Conservation (phyloP, 1,140 invertebrate genomes). For the Ceratosolen fusciceps region DNA sequence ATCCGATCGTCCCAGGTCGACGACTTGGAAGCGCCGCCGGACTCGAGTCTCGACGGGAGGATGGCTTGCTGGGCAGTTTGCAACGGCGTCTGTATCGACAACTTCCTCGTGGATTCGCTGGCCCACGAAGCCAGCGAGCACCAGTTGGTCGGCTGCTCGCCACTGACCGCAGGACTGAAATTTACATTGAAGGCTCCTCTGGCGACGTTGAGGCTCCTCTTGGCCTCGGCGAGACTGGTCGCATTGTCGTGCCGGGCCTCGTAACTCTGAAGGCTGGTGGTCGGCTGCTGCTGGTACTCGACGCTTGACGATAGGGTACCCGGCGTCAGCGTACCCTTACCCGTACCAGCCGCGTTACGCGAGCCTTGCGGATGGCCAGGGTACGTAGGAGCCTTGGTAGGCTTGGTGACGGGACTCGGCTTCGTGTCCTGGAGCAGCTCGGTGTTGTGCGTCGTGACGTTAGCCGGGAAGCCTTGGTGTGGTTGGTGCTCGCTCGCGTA, state of each 20-base stretch:
- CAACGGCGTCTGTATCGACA: constrained; percentile 43
- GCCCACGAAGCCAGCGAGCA: constrained; percentile 41
- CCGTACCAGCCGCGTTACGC: background rate
- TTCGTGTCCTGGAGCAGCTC: too few relatives aligned
- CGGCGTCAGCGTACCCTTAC: too few relatives aligned
- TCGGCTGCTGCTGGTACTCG: constrained; percentile 47
- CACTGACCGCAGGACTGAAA: constrained; percentile 16
- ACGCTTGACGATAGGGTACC: constrained; percentile 50
- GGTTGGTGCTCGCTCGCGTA: constrained; percentile 40
- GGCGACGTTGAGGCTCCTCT: constrained; percentile 32
- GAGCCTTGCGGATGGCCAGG: too few relatives aligned
- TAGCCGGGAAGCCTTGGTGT: constrained; percentile 51
- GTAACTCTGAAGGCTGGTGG: constrained; percentile 28
- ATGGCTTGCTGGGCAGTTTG: constrained; percentile 45
- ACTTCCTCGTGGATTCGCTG: constrained; percentile 14
- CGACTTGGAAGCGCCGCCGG: constrained; percentile 45
- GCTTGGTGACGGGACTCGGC: too few relatives aligned
- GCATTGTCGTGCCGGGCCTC: constrained; percentile 16
- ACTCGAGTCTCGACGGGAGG: constrained; percentile 54
- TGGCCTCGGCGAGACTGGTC: background rate
- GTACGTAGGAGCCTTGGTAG: too few relatives aligned
- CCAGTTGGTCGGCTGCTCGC: constrained; percentile 47
- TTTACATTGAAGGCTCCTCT: background rate
- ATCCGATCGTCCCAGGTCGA: constrained; percentile 54
- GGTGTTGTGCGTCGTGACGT: too few relatives aligned